Conservation (phyloP, 2,113 vertebrate species). For the Megaceryle maxima region DNA sequence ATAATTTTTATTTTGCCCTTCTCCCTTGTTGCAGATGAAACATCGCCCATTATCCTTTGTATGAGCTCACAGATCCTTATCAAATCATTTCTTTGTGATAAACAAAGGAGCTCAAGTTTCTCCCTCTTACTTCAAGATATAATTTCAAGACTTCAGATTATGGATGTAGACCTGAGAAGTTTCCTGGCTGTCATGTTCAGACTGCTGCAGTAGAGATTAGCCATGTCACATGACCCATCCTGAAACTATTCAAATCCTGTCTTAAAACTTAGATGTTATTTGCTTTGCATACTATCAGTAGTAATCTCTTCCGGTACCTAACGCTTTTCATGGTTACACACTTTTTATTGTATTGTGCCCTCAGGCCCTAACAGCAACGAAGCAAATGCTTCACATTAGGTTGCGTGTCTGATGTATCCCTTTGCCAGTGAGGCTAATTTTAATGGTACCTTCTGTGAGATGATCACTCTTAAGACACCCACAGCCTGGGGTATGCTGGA, state of each 20-base stretch:
- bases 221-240: neutral
- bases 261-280: neutral
- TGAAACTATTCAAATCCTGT: neutral
- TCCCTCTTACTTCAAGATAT: neutral
- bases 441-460: neutral
- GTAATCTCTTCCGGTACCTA: neutral
- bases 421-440: neutral
- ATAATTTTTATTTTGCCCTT: neutral
- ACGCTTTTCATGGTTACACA: neutral
- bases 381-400: neutral
- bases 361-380: neutral
- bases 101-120: neutral
- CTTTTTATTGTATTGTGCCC: neutral
- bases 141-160: neutral
- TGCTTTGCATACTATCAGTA: neutral
- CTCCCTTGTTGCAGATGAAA: neutral
- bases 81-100: neutral
- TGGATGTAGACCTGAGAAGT: neutral
- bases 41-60: neutral
- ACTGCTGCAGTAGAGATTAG: neutral
- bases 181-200: neutral
- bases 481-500: neutral
- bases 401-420: neutral
- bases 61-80: conserved; percentile 43
- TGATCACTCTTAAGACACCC: neutral